Evolutionary conservation across 2,888 invertebrate genomes (phyloP), one percentile per base, ranked within the genome.

Genomic region (Ephialtes manifestator): DNA sequence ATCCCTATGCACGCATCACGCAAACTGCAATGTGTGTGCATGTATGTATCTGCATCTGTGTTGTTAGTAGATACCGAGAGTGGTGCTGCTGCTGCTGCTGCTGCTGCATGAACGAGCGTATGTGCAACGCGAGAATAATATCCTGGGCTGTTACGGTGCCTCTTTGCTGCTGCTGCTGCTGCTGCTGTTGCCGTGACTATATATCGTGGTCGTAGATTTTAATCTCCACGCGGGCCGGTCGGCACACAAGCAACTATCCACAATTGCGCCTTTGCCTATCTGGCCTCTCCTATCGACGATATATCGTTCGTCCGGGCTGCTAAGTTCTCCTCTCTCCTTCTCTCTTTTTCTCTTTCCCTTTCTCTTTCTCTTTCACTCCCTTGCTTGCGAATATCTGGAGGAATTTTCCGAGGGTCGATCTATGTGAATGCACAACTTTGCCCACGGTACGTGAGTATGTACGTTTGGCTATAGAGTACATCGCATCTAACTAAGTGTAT

Each of bases 131-230:
- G 77, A 78, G 77, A 78, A 83, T 83, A 83, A 72, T 81, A 75
- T 81, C 70, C 81, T 60, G 31, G 58, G 81, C 74, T 68, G 75
- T 81, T 81, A 81, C 76, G 70, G 76, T 81, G 76, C 60, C 60
- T 78, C 78, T 78, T 58, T 74, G 72, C 70, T 78, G 78, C 60
- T 51, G 76, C 68, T 65, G 76, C 65, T 15, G 65, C 65, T 53
- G 28, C 43, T 46, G 77, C 39, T 78, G 67, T 58, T 75, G 70
- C 74, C 68, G 53, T 83, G 82, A 72, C 78, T 83, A 74, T 83
- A 83, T 79, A 83, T 83, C 78, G 83, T 79, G 78, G 78, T 83
- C 79, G 83, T 83, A 75, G 83, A 83, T 83, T 83, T 83, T 83
- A 75, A 83, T 83, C 83, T 83, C 63, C 70, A 65, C 79, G 75